Conservation (phyloP, 53 echinoderm and acorn worm genomes). For the Actinopyga echinites region DNA sequence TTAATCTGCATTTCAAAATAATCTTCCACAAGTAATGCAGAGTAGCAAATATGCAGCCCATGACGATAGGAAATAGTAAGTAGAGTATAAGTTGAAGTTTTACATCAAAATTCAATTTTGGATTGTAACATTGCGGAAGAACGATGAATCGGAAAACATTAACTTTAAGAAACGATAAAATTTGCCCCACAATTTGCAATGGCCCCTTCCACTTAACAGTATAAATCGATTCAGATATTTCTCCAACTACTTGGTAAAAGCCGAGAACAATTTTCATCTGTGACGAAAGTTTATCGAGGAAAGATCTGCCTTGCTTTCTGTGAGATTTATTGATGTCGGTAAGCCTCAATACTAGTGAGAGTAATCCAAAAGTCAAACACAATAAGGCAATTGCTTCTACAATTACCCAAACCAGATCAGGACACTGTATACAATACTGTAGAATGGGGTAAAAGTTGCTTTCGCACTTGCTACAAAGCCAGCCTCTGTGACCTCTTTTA, state of each 20-base stretch:
- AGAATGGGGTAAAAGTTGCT: too few species aligned
- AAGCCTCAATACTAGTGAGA: neutral
- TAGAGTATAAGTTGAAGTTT: neutral
- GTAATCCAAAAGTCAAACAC: neutral
- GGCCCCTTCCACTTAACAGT: neutral
- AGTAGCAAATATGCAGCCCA: neutral
- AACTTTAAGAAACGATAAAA: neutral
- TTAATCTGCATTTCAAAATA: neutral
- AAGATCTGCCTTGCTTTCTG: neutral
- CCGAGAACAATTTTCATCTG: constrained; percentile 14
- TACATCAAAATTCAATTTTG: neutral
- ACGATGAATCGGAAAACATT: neutral
- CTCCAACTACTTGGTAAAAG: constrained; percentile 14
- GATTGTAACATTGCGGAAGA: neutral
- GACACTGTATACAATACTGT: too few species aligned
- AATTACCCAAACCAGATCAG: neutral
- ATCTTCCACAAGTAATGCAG: neutral
- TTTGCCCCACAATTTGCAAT: neutral
- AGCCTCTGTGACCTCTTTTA: too few species aligned
- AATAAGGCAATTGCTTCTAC: neutral
- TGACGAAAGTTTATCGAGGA: neutral
- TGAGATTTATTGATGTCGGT: neutral
- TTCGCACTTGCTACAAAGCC: too few species aligned
- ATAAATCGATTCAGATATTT: neutral
- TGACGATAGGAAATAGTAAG: neutral